Evolutionary conservation across 2,797 vertebrate species (phyloP), one percentile per base, ranked within the genome.

Genomic region (Toxotes lorentzi): DNA sequence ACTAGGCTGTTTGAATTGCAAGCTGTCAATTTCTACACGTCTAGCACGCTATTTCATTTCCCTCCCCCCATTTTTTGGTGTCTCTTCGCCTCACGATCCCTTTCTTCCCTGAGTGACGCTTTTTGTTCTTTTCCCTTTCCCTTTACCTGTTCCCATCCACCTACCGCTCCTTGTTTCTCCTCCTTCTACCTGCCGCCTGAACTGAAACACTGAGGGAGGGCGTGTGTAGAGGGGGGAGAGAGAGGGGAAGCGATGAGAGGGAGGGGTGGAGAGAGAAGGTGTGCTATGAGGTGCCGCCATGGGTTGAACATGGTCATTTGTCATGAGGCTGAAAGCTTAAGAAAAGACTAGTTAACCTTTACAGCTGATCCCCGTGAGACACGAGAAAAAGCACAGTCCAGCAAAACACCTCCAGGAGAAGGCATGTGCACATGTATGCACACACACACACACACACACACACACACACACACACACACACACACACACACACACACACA

Each of bases 311-410:
- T 80, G 89, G 94, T 92, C 94, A 96, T 96, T 96, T 95, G 94
- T 96, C 94, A 94, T 94, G 90, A 91, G 79, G 86, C 92, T 95
- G 95, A 95, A 95, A 92, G 95, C 95, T 96, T 95, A 95, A 95
- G 95, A 95, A 95, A 95, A 95, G 94, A 94, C 94, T 95, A 95
- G 95, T 95, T 96, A 96, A 96, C 94, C 94, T 95, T 95, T 95
- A 94, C 92, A 91, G 88, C 91, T 90, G 93, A 94, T 92, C 88
- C 94, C 93, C 89, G 17, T 13, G 91, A 91, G 91, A 92, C 83
- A 27, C 41, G 21, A 76, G 76, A 62, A 87, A 90, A 90, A 89
- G 89, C 84, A 91, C 78, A 91, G 78, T 61, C 86, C 79, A 81
- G 90, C 86, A 92, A 91, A 94, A 93, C 86, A 89, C 90, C 91